Evolutionary conservation across 2,888 invertebrate species (phyloP).

Genomic region (Macrosiphum euphorbiae): DNA sequence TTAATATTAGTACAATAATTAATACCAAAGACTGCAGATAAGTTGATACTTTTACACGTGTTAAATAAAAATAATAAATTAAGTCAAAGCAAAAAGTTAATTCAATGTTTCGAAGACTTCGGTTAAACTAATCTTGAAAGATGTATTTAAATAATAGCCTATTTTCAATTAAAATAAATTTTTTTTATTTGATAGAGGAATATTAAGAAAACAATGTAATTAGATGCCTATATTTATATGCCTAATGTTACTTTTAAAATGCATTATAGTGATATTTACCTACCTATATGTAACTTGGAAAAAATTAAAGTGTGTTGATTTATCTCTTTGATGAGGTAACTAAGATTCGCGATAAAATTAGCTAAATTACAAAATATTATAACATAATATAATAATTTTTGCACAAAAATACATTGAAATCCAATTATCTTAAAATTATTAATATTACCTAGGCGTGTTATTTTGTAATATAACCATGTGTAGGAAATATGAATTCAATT

Average conservation of each 20-base stretch:
- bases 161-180: background rate
- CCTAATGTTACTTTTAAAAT: background rate
- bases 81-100: background rate
- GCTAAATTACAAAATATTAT: background rate
- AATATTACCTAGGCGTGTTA: background rate
- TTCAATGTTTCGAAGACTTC: background rate
- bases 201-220: background rate
- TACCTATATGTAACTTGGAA: background rate
- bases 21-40: background rate
- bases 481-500: background rate
- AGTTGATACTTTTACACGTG: background rate
- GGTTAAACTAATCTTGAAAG: background rate
- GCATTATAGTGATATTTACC: background rate
- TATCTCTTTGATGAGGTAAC: background rate
- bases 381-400: background rate
- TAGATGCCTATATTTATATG: background rate
- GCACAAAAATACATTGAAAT: background rate
- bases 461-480: background rate
- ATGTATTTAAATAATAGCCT: background rate
- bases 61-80: background rate
- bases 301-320: background rate
- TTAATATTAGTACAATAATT: background rate
- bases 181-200: rapidly evolving
- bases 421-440: background rate
- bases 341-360: background rate